Evolutionary conservation across 2,797 vertebrate species (phyloP).

Genomic region (Siniperca scherzeri): DNA sequence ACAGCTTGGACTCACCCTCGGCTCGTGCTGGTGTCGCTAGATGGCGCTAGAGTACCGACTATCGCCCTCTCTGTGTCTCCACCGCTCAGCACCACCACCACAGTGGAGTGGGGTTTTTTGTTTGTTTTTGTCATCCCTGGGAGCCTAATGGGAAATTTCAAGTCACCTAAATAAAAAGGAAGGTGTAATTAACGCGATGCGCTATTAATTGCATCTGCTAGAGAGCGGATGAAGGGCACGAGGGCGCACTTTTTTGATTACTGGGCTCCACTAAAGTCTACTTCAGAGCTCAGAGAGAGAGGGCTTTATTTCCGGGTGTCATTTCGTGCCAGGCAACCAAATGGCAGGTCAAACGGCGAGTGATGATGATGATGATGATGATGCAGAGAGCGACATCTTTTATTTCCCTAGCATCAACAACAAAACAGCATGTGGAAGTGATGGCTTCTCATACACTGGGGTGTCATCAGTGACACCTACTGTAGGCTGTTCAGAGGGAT

Average conservation of each 20-base stretch:
- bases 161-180: conserved; percentile 84
- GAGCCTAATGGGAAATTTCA: conserved; percentile 81
- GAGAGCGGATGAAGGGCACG: conserved; percentile 76
- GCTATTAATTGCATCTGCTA: conserved; percentile 82
- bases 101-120: conserved; percentile 1
- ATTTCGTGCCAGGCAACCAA: conserved; percentile 54
- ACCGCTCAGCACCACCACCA: conserved; percentile 43
- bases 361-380: conserved; percentile 20
- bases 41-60: conserved; percentile 80
- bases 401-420: conserved; percentile 3
- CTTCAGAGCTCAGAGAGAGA: conserved; percentile 58
- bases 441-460: not conserved
- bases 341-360: conserved; percentile 61
- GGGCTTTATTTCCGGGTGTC: conserved; percentile 50
- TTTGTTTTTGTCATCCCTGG: conserved; percentile 12
- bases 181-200: conserved; percentile 82
- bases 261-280: conserved; percentile 54
- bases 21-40: conserved; percentile 69
- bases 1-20: conserved; percentile 48
- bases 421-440: not conserved
- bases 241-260: conserved; percentile 63
- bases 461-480: not conserved
- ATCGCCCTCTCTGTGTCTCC: conserved; percentile 21
- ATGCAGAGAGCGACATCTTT: conserved; percentile 29
- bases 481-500: not conserved